Evolutionary conservation across 1,140 invertebrate species (phyloP).

Genomic region (Aphelinus atriplicis): DNA sequence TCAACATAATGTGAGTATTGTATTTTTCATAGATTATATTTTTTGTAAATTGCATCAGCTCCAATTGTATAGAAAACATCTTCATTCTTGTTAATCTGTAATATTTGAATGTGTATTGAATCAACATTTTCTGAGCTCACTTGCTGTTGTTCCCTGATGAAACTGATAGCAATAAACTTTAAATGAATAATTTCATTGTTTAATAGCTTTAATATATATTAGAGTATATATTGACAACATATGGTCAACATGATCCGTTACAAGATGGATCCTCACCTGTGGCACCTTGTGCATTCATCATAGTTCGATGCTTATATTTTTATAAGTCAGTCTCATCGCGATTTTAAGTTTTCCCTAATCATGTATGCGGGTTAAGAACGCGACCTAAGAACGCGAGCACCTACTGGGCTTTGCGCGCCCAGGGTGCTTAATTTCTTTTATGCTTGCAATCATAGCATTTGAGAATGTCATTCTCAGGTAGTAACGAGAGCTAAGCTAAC

Average conservation of each 20-base stretch:
- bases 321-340: slow-evolving; percentile 49
- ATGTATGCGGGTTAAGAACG: slow-evolving; percentile 63
- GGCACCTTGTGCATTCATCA: slow-evolving; percentile 40
- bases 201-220: slow-evolving; percentile 20
- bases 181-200: slow-evolving; percentile 14
- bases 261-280: slow-evolving; percentile 64
- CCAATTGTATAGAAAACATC: no score
- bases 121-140: neutral
- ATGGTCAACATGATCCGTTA: slow-evolving; percentile 58
- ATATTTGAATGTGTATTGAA: neutral
- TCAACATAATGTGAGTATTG: no score
- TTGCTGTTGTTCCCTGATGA: slow-evolving; percentile 20
- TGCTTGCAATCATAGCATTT: slow-evolving; percentile 26
- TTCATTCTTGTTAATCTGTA: no score
- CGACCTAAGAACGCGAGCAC: slow-evolving; percentile 58
- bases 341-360: slow-evolving; percentile 44
- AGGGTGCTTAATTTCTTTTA: slow-evolving; percentile 52
- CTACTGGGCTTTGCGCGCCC: slow-evolving; percentile 65
- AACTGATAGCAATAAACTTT: neutral
- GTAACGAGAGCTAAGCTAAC: slow-evolving; percentile 38
- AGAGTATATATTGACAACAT: slow-evolving; percentile 38
- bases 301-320: slow-evolving; percentile 51
- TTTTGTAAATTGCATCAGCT: no score
- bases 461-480: slow-evolving; percentile 29
- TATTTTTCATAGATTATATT: no score